These are phyloP conservation scores for Entomobrya proxima DNA, from an alignment of 2,888 invertebrate genomes.

Conservation along the genomic window DNA sequence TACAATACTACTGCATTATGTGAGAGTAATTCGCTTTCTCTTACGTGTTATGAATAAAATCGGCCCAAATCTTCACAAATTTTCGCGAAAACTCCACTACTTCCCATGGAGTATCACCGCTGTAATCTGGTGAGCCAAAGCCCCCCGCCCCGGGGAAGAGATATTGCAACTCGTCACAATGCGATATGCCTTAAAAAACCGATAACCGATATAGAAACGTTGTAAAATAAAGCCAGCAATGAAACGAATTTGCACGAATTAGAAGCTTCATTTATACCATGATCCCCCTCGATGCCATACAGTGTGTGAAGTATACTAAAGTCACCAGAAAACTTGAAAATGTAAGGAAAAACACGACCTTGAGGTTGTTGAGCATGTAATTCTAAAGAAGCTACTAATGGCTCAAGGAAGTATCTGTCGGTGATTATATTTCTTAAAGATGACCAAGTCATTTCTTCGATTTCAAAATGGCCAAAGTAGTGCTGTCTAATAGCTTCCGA, in stretches of 20 bases:
- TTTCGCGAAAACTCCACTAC: conserved; percentile 44
- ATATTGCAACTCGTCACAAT: conserved; percentile 56
- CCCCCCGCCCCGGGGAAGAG: conserved; percentile 49
- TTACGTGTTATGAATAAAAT: conserved; percentile 37
- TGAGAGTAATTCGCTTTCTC: too few species aligned
- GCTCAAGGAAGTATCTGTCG: conserved; percentile 46
- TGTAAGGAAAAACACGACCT: conserved; percentile 38
- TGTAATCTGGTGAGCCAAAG: conserved; percentile 40
- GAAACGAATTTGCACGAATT: background rate
- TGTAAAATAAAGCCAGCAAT: background rate
- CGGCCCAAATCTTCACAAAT: conserved; percentile 50
- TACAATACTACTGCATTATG: background rate
- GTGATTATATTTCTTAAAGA: conserved; percentile 36
- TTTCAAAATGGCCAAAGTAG: conserved; percentile 48
- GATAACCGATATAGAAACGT: background rate
- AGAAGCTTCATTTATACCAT: conserved; percentile 7
- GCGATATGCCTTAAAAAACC: conserved; percentile 26
- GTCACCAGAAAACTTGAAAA: conserved; percentile 54
- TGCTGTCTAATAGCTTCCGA: conserved; percentile 21
- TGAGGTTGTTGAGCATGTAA: conserved; percentile 30
- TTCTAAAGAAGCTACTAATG: conserved; percentile 19
- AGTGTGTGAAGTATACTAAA: conserved; percentile 10
- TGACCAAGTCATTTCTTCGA: conserved; percentile 48
- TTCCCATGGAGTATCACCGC: conserved; percentile 20
- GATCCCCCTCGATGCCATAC: conserved; percentile 38